Evolutionary conservation across 2,888 invertebrate genomes (phyloP).

Genomic region (Pyralis farinalis): DNA sequence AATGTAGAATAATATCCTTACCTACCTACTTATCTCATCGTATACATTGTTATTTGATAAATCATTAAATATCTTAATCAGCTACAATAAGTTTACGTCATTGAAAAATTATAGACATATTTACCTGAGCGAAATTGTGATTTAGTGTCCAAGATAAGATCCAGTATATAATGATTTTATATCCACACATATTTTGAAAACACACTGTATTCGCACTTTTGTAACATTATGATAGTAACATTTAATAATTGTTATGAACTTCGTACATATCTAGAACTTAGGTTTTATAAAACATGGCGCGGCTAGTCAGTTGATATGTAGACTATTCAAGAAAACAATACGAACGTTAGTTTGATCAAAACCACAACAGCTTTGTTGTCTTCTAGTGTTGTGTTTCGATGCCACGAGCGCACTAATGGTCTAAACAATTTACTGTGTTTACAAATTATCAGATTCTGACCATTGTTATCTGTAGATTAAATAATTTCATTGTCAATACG

Average conservation of each 20-base stretch:
- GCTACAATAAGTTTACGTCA: too few relatives aligned
- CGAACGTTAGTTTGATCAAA: constrained; percentile 50
- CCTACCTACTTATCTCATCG: too few relatives aligned
- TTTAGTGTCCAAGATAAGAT: neutral
- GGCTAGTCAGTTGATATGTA: too few relatives aligned
- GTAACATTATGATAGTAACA: constrained; percentile 32
- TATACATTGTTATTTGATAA: too few relatives aligned
- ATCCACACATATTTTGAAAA: constrained; percentile 38
- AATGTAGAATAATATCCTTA: too few relatives aligned
- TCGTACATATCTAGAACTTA: neutral
- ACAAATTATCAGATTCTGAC: constrained; percentile 68
- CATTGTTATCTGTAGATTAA: constrained; percentile 55
- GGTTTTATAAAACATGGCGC: too few relatives aligned
- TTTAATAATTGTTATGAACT: constrained; percentile 13
- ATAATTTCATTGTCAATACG: too few relatives aligned
- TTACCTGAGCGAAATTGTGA: constrained; percentile 2
- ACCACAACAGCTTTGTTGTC: constrained; percentile 67
- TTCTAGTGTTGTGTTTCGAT: constrained; percentile 52
- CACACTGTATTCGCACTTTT: constrained; percentile 24
- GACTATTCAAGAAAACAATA: constrained; percentile 31
- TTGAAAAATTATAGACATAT: neutral
- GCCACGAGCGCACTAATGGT: constrained; percentile 44
- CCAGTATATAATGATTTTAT: constrained; percentile 15
- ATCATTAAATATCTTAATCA: too few relatives aligned
- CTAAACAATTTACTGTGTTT: constrained; percentile 67